phyloP scores from a whole-genome alignment of 2,888 invertebrate genomes.

The Cremastinae sp. region DNA sequence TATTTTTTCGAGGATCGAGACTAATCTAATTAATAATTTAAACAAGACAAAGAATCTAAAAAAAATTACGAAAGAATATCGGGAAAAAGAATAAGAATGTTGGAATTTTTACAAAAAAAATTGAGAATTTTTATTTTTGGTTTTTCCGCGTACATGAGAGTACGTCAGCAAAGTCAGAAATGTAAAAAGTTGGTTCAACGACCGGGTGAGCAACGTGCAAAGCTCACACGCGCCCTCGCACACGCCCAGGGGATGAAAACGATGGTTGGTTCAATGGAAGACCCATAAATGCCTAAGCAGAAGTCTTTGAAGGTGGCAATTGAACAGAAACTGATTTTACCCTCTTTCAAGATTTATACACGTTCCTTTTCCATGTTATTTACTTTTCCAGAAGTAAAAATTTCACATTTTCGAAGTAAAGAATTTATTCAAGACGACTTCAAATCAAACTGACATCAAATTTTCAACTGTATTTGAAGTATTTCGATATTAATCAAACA shows the following conservation, averaged over 20 bases:
- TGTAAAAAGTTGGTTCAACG: conserved; percentile 63
- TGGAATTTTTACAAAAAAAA: too few species aligned
- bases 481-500: too few species aligned
- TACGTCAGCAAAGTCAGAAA: conserved; percentile 28
- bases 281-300: conserved; percentile 74
- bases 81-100: neutral
- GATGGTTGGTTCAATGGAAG: conserved; percentile 68
- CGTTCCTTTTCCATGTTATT: neutral
- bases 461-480: too few species aligned
- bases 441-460: too few species aligned
- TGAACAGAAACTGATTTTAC: conserved; percentile 67
- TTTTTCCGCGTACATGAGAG: neutral
- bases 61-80: too few species aligned
- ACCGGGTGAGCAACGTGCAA: conserved; percentile 54
- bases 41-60: too few species aligned
- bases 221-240: conserved; percentile 35
- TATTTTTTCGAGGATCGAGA: too few species aligned
- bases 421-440: too few species aligned
- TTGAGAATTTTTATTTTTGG: neutral
- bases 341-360: conserved; percentile 11
- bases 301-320: conserved; percentile 76
- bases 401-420: conserved; percentile 7
- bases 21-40: too few species aligned
- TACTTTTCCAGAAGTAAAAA: neutral
- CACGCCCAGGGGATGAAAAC: conserved; percentile 41